Evolutionary conservation across 2,797 vertebrate genomes (phyloP), one percentile per base, ranked within the genome.

Genomic region (Lacerta agilis): DNA sequence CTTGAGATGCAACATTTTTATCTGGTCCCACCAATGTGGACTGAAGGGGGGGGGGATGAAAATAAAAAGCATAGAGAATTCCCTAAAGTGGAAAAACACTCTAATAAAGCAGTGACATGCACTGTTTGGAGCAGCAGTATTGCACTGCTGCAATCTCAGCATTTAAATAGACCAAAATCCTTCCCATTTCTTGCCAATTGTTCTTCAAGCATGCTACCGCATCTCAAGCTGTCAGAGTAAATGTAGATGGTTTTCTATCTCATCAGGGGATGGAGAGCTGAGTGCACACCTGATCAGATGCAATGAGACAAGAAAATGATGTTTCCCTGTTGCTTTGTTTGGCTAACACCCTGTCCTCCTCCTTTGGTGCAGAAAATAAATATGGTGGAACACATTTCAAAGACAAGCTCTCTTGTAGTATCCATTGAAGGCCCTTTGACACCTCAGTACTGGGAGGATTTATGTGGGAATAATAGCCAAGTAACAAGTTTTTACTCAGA

Each of bases 171-270:
- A 64, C n/a, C 43, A 41, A 83, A 79, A 82, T 49, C 78, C 45
- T 72, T 82, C 73, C 72, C 38, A 11, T 88, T 8, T 71, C 33
- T 76, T 43, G 75, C 23, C 29, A n/a, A 89, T 86, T 67, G 76
- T 69, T 87, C 76, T 76, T 80, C 86, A 83, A 81, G 76, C 58
- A 69, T 76, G 77, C 58, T 43, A 43, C 86, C 43, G 43, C 83
- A 82, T 76, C 80, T 72, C 78, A 85, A 87, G 49, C 61, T 77
- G 86, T 69, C 82, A 90, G 72, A 45, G 66, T 90, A 64, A 85
- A 64, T 85, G 67, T 49, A 87, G 64, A 82, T 38, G 23, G n/a
- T 81, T 77, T 88, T 85, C 64, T 41, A 43, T 82, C 66, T 88
- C 72, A 87, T 88, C 29, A 17, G 86, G 79, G 61, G n/a, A 86